Evolutionary conservation across 2,113 vertebrate species (phyloP).

Genomic region (Chamaea fasciata): DNA sequence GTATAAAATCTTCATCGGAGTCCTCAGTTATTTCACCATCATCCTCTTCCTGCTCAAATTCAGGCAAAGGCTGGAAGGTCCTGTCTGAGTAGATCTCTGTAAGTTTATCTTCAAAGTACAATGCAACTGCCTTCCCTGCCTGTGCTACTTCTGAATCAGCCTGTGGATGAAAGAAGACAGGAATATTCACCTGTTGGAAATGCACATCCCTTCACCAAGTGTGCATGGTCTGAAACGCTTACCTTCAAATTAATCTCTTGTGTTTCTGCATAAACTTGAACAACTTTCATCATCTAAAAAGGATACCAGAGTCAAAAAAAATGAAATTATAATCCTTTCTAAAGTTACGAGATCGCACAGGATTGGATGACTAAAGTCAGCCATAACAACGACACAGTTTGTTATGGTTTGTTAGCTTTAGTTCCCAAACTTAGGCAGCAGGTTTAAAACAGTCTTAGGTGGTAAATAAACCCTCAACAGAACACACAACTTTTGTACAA

Average conservation of each 20-base stretch:
- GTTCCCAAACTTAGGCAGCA: slow-evolving; percentile 58
- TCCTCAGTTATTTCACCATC: slow-evolving; percentile 88
- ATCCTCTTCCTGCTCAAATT: slow-evolving; percentile 83
- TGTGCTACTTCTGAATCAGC: slow-evolving; percentile 96
- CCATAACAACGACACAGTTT: slow-evolving; percentile 67
- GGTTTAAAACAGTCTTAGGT: slow-evolving; percentile 62
- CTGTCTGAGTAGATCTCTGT: slow-evolving; percentile 89
- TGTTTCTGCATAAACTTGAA: slow-evolving; percentile 99
- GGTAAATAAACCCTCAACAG: slow-evolving; percentile 37
- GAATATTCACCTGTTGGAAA: slow-evolving; percentile 77
- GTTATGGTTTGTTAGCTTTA: slow-evolving; percentile 63
- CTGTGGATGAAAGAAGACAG: slow-evolving; percentile 79
- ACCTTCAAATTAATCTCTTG: slow-evolving; percentile 99
- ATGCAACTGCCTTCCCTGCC: slow-evolving; percentile 90
- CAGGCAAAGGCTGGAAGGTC: slow-evolving; percentile 87
- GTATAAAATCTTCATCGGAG: slow-evolving; percentile 94
- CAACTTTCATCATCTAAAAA: slow-evolving; percentile 99
- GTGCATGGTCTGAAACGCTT: slow-evolving; percentile 90
- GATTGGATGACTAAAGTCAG: slow-evolving; percentile 72
- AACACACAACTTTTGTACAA: neutral
- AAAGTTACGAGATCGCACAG: slow-evolving; percentile 76
- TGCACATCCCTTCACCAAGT: slow-evolving; percentile 87
- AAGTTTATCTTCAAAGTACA: slow-evolving; percentile 96
- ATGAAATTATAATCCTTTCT: slow-evolving; percentile 83
- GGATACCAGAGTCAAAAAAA: slow-evolving; percentile 97